Evolutionary conservation across 2,113 vertebrate species (phyloP), one percentile per base, ranked within the genome.

Genomic region (Chitala chitala): DNA sequence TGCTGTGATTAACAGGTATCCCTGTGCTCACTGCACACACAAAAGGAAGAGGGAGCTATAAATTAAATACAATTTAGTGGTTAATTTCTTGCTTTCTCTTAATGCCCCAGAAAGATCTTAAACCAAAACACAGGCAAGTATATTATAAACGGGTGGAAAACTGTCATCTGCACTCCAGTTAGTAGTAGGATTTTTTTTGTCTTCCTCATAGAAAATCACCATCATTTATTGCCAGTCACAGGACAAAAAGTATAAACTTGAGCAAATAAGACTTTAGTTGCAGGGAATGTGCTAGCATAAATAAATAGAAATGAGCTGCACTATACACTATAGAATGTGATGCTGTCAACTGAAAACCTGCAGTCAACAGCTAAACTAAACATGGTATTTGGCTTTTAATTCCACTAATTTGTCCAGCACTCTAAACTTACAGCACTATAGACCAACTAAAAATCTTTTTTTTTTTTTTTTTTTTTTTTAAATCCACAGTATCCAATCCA

Each of bases 301-400:
- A 89, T 85, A 89, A 87, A 88, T 87, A 88, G 71, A 69, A 54
- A 24, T 33, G 48, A 70, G n/a, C 3, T 40, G 44, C 66, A 78
- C 69, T 46, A 76, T 76, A 79, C 31, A 76, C 73, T 74, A 73
- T 64, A 68, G 33, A 55, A 53, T 78, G 70, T 76, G 75, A 78
- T n/a, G 81, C 80, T 74, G 88, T 61, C n/a, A 71, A 91, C 90
- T 84, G 88, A 86, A 88, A 87, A 83, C 89, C 90, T 86, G 90
- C 90, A 90, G 90, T 91, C 87, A 85, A 76, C 81, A 81, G 82
- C 78, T 84, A 79, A 83, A 88, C 76, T 75, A 68, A 77, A 80
- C 73, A 73, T n/a, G 24, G 29, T 77, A 77, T 84, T 85, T 81
- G 82, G 80, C 83, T 87, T 87, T 78, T 79, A 76, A 42, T 61